Evolutionary conservation across 2,113 vertebrate genomes (phyloP).

Genomic region (Neomonachus schauinslandi): DNA sequence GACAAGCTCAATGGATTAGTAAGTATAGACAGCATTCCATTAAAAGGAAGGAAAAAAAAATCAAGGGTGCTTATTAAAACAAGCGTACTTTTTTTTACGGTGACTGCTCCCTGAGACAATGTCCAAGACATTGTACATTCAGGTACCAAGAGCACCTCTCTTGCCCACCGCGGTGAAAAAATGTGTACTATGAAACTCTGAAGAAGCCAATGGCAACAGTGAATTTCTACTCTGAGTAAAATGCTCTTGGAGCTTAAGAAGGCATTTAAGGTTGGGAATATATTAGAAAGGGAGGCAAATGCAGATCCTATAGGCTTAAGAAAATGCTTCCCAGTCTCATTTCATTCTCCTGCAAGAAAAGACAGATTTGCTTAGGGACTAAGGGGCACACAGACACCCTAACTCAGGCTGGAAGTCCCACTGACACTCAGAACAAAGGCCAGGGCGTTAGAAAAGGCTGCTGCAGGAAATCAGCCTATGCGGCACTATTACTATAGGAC

Average conservation of each 20-base stretch:
- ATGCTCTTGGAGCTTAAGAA: background rate
- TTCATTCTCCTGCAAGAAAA: background rate
- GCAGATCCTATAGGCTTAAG: background rate
- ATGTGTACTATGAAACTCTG: background rate
- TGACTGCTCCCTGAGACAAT: background rate
- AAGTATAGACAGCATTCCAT: background rate
- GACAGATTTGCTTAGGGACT: background rate
- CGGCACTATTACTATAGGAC: rapidly evolving
- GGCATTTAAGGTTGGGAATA: background rate
- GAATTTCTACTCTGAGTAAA: background rate
- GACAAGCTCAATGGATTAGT: background rate
- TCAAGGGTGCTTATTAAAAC: background rate
- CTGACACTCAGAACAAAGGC: background rate
- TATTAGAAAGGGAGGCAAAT: background rate
- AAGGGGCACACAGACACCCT: background rate
- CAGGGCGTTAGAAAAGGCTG: background rate
- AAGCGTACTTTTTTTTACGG: background rate
- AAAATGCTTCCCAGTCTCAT: background rate
- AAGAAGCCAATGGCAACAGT: background rate
- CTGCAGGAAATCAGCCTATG: background rate
- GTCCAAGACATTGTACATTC: background rate
- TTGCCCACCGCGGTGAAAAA: background rate
- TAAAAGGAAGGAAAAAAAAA: background rate
- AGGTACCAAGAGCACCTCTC: background rate
- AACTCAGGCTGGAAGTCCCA: background rate